Base-by-base conservation (phyloP, 2,113 vertebrate species). In the Morone saxatilis region DNA sequence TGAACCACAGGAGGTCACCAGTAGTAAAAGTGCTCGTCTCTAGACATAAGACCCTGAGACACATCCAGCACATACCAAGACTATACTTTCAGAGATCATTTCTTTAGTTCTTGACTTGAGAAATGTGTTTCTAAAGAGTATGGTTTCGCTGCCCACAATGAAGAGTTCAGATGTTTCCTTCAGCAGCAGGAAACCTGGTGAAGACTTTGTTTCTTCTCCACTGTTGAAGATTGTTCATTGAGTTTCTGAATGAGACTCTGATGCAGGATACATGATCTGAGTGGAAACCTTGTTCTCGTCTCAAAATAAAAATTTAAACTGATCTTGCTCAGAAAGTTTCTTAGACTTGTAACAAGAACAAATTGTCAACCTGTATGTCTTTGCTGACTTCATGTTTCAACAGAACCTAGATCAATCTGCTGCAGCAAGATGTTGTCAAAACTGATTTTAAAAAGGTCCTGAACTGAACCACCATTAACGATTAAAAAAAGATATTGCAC, bases 11-110 rank as follows among this genome's bases (percentile, higher is more conserved):
- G 61, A 63, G 38, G 13, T 40, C n/a, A 74, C 56, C 65, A 50
- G 3, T 25, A 72, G 11, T 41, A 0, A 16, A 41, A 20, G 66
- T 20, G 0, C 36, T 70, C 4, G 43, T 76, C 50, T 76, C 38
- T 12, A 74, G 22, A 74, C 0, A 43, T 13, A 47, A 73, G 57
- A 74, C 6, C 6, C 48, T 43, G 71, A 40, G 22, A 54, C 20
- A 43, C 53, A 31, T 4, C 10, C 45, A 51, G 4, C 17, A 11
- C 48, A 9, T 38, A n/a, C 53, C 75, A 85, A 86, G 86, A 84
- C 75, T 88, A 77, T 85, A 83, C 76, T 92, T 78, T 91, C 56
- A 89, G 84, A 70, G 79, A 90, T 90, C 82, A 87, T 91, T 89
- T 92, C 81, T 91, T 79, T 80, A 90, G 77, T 83, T 56, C 0